Evolutionary conservation across 1,140 invertebrate genomes (phyloP), one percentile per base, ranked within the genome.

Genomic region (Drosophila melanica): DNA sequence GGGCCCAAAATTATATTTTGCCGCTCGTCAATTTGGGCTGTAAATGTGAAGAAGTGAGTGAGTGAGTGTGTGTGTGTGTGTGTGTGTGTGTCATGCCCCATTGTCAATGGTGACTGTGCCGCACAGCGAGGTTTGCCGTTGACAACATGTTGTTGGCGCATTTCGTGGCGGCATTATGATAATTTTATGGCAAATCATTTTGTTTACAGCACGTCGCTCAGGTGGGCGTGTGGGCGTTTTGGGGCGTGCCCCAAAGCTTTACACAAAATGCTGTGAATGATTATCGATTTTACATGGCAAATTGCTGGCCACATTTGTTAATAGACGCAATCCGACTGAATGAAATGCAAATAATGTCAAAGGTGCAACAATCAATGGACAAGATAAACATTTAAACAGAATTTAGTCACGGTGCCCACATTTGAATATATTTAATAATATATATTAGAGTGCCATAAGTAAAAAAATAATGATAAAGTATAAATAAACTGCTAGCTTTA

Each of bases 161-260:
- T 90, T 85, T 89, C 70, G 74, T 58, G 77, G 69, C 74, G 68
- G 85, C 78, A 90, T 90, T 90, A 84, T 90, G 80, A 78, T 90
- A 89, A 89, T 89, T 89, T 89, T 89, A 89, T 90, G 85, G 84
- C 62, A 84, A 89, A 89, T 89, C 85, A 89, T 90, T 89, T 80
- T 90, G 85, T 89, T 89, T 90, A 89, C 85, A 89, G 82, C 77
- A 74, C 80, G 75, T 81, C 69, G 71, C 77, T 62, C 50, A 50
- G 42, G 47, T 63, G 16, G 7, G 27, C 14, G 55, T 16, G 55
- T 37, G 66, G 58, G 57, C 39, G 30, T 44, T 16, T 51, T 65
- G 72, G 79, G 79, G 82, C 79, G 82, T 42, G 63, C 20, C 74
- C 50, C 63, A 54, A 30, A 68, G 50, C n/a, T 58, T 74, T 74